phyloP scores from a whole-genome alignment of 1,140 invertebrate genomes.

The Drosophila ercepeae region DNA sequence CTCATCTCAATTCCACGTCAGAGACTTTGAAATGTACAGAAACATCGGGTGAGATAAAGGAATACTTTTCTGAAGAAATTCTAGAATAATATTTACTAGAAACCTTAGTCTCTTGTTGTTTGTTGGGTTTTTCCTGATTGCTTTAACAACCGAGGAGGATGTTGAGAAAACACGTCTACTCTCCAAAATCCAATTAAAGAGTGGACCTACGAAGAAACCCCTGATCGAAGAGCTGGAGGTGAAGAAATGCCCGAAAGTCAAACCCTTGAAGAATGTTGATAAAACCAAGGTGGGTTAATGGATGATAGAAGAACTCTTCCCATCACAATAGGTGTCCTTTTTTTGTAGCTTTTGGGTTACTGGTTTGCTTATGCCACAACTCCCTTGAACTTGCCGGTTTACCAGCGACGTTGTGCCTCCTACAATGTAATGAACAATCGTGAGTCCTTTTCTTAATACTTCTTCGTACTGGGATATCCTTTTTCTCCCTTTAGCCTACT shows the following conservation, averaged over 20 bases:
- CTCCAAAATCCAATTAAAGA: no score
- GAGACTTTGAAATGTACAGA: background rate
- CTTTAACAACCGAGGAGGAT: background rate
- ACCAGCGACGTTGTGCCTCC: constrained; percentile 41
- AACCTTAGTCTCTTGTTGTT: background rate
- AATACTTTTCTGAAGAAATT: no score
- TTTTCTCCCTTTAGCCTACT: constrained; percentile 9
- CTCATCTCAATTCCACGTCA: background rate
- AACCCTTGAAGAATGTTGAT: constrained; percentile 9
- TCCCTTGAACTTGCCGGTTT: constrained; percentile 12
- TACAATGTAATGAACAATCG: constrained; percentile 41
- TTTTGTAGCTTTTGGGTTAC: constrained; percentile 39
- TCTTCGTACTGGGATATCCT: no score
- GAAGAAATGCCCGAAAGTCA: constrained; percentile 15
- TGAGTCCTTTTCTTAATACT: no score
- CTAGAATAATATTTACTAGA: no score
- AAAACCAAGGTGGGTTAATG: constrained; percentile 24
- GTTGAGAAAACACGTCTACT: no score
- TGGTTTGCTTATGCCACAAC: constrained; percentile 63
- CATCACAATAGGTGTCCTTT: background rate
- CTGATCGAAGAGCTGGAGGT: background rate
- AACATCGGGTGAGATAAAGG: background rate
- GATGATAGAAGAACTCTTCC: no score
- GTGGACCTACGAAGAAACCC: no score
- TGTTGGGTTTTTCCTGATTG: background rate